These are phyloP conservation scores for Salminus brasiliensis DNA, from an alignment of 2,113 vertebrate genomes.

Conservation along the genomic window DNA sequence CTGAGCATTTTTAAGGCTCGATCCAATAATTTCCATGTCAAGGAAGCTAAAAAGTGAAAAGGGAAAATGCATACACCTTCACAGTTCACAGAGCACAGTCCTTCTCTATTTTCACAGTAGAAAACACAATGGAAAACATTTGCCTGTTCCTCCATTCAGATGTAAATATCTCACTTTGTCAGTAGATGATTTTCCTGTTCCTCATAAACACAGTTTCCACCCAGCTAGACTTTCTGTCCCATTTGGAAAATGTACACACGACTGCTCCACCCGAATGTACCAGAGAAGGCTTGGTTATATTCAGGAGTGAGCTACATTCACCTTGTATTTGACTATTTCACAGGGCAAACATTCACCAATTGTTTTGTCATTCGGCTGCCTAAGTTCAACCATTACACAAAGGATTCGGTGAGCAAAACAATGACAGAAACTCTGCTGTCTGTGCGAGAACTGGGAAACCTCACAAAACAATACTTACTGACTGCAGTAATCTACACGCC, in stretches of 20 bases:
- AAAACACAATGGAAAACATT: slow-evolving; percentile 23
- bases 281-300: background rate
- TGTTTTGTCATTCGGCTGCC: background rate
- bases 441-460: no score
- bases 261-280: background rate
- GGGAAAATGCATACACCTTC: background rate
- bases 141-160: slow-evolving; percentile 20
- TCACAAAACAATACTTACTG: no score
- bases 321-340: background rate
- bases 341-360: background rate
- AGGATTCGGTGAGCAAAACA: background rate
- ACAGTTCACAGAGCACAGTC: background rate
- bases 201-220: slow-evolving; percentile 20
- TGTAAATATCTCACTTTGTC: background rate
- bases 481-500: no score
- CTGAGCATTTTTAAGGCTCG: background rate
- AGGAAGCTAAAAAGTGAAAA: background rate
- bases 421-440: background rate
- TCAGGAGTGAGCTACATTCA: background rate
- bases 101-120: slow-evolving; percentile 1
- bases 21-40: background rate
- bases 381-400: background rate
- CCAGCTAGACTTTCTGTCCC: slow-evolving; percentile 1
- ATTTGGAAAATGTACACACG: slow-evolving; percentile 27
- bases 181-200: slow-evolving; percentile 15